Base-by-base conservation (phyloP, 2,888 invertebrate genomes). In the Rapana venosa region DNA sequence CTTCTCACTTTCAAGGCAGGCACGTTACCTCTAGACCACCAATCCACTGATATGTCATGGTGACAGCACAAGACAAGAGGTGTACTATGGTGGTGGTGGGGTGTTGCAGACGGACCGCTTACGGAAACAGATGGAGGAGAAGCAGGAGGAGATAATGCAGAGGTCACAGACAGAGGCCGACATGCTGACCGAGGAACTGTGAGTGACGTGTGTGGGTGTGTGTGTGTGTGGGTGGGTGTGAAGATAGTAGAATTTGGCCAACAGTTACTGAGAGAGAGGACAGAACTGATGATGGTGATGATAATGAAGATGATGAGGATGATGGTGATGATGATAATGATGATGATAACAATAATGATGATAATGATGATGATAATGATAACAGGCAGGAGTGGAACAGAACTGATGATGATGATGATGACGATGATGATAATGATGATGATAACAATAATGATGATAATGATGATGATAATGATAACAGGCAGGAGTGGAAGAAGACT, bases 81-180 rank as follows among this genome's bases (percentile, higher is more conserved):
- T 66, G 66, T 66, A 22, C 22, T 26, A 66, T 26, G 26, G 66
- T 22, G 20, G 15, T 66, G 66, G 15, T 89, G n/a, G n/a, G n/a
- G 30, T 77, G 26, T 88, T 83, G 20, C 87, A 94, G 94, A 91
- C 93, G 61, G 93, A 94, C 70, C 93, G 92, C 88, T 89, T 94
- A 81, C 93, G 92, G 56, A 84, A 84, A 32, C 94, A 94, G 90
- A 91, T 91, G 13, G 90, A 89, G 36, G 91, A 93, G 83, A 93
- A 93, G 86, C 91, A 92, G 47, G 93, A 94, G 88, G 92, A 92
- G 13, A 90, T 94, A 83, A 92, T 92, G 90, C 92, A 93, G 88
- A 92, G 93, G 87, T 93, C 93, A 47, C 92, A 94, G 92, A 91
- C 93, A 77, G 93, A 92, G 87, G 87, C 92, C 0, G 92, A 93